These are phyloP conservation scores for Archivesica marissinica DNA, from an alignment of 1,140 invertebrate species.

Conservation along the genomic window DNA sequence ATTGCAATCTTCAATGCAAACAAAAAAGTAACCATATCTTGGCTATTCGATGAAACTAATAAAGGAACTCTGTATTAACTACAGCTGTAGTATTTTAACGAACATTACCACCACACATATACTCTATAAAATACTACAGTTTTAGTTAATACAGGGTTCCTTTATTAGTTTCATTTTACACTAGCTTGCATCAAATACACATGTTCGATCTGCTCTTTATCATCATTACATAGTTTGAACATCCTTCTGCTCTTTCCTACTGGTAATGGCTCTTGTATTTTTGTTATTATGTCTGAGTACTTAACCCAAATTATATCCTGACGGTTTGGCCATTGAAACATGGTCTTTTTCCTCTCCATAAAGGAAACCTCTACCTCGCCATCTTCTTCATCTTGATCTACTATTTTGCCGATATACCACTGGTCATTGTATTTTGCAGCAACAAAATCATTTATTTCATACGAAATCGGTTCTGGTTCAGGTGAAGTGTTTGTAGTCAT, in stretches of 20 bases:
- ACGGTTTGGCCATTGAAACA: conserved; percentile 33
- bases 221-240: conserved; percentile 24
- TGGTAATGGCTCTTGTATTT: conserved; percentile 10
- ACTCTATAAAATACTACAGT: too few relatives aligned
- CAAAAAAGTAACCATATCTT: too few relatives aligned
- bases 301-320: conserved; percentile 48
- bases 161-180: too few relatives aligned
- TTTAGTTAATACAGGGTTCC: too few relatives aligned
- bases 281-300: conserved; percentile 7
- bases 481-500: neutral
- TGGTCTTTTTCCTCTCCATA: conserved; percentile 39
- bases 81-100: too few relatives aligned
- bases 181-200: too few relatives aligned
- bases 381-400: conserved; percentile 43
- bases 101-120: too few relatives aligned
- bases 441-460: conserved; percentile 26
- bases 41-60: too few relatives aligned
- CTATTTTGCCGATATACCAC: conserved; percentile 49
- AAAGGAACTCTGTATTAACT: too few relatives aligned
- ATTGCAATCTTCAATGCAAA: too few relatives aligned
- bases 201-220: neutral
- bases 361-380: conserved; percentile 6
- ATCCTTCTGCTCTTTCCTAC: conserved; percentile 34
- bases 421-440: conserved; percentile 3
- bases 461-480: neutral